Evolutionary conservation across 2,797 vertebrate genomes (phyloP).

Genomic region (Coregonus ussuriensis): DNA sequence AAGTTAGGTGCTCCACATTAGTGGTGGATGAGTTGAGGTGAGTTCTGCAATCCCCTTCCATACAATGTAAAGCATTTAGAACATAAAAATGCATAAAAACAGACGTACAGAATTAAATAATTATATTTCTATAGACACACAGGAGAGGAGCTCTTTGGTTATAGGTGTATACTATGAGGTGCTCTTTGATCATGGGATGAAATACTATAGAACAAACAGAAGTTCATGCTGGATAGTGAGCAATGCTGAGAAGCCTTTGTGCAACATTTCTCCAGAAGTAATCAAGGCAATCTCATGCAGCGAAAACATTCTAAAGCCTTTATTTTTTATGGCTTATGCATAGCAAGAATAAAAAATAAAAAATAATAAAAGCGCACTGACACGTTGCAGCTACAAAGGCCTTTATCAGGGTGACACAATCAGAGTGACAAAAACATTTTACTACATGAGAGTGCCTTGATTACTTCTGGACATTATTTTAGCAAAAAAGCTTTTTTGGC

Average conservation of each 20-base stretch:
- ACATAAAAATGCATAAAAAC: background rate
- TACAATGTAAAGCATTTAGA: background rate
- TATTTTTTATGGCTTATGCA: no score
- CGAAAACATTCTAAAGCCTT: no score
- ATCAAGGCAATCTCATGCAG: no score
- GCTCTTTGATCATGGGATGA: no score
- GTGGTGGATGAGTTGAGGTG: background rate
- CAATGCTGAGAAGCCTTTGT: no score
- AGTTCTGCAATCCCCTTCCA: background rate
- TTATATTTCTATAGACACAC: no score
- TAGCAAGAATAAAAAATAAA: background rate
- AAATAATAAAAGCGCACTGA: background rate
- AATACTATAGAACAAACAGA: background rate
- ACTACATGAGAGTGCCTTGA: background rate
- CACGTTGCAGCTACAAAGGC: background rate
- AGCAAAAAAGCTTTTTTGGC: background rate
- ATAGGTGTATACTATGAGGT: no score
- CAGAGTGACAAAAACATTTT: background rate
- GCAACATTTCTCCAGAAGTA: background rate
- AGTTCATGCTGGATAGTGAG: background rate
- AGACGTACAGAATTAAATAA: no score
- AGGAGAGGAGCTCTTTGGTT: no score
- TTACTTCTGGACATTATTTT: background rate
- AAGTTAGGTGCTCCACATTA: background rate
- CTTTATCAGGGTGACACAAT: background rate